Conservation (phyloP, 1,140 invertebrate species). For the Dryas iulia region DNA sequence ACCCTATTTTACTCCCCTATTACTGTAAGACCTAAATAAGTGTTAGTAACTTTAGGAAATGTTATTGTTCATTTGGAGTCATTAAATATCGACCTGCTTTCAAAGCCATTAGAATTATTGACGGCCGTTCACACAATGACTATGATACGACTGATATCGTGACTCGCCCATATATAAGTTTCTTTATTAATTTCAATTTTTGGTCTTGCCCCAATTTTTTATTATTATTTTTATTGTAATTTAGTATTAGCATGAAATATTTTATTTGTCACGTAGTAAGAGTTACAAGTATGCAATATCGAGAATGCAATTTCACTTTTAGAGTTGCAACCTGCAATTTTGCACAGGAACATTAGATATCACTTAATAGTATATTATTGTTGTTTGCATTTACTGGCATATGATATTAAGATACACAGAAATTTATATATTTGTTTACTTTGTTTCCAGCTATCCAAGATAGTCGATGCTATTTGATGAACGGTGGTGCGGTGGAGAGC, state of each 20-base stretch:
- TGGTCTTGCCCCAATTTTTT: slow-evolving; percentile 12
- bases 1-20: too few species aligned
- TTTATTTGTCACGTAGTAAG: background rate
- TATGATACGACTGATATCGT: slow-evolving; percentile 24
- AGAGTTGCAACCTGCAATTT: background rate
- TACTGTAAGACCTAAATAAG: too few species aligned
- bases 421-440: background rate
- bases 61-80: background rate
- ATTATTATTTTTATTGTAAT: background rate
- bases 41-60: background rate
- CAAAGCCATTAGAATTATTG: slow-evolving; percentile 10
- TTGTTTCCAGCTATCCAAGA: slow-evolving; percentile 83
- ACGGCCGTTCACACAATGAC: slow-evolving; percentile 12
- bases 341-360: background rate
- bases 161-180: slow-evolving; percentile 18
- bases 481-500: slow-evolving; percentile 93
- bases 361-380: background rate
- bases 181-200: background rate
- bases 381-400: background rate
- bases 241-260: slow-evolving; percentile 6
- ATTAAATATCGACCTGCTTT: slow-evolving; percentile 16
- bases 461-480: slow-evolving; percentile 93
- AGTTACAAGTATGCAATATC: background rate
- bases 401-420: background rate
- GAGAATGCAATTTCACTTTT: slow-evolving; percentile 12